Percentiles rank a stretch among this genome's conserved stretches.
Conservation (phyloP, 2,888 invertebrate species). For the Mesochorus sp. region DNA sequence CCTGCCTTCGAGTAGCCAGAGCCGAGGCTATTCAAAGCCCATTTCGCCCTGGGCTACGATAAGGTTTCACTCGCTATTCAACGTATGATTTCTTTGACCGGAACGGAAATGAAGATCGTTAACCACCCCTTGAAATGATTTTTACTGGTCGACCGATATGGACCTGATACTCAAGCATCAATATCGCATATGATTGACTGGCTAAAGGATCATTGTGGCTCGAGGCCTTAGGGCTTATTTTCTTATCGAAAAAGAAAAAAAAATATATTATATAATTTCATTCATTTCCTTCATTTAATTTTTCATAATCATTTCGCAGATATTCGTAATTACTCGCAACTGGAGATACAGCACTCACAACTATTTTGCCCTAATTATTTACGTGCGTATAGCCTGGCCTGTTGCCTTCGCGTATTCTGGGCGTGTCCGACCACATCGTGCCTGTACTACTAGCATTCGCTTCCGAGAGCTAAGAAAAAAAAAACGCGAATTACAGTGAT, state of each 20-base stretch:
- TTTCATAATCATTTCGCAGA: background rate
- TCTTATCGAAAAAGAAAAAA: no score
- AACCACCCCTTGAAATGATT: slow-evolving; percentile 27
- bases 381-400: slow-evolving; percentile 8
- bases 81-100: slow-evolving; percentile 36
- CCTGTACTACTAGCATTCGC: slow-evolving; percentile 28
- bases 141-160: slow-evolving; percentile 14
- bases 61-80: slow-evolving; percentile 51
- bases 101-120: slow-evolving; percentile 38
- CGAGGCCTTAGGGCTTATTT: no score
- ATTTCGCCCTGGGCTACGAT: slow-evolving; percentile 31
- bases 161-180: background rate
- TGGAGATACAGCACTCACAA: no score
- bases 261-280: no score
- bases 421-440: slow-evolving; percentile 24
- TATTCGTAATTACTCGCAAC: no score
- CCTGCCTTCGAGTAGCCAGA: slow-evolving; percentile 8
- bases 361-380: no score
- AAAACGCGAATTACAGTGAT: no score
- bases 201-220: no score
- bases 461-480: no score
- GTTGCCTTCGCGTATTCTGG: background rate
- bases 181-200: background rate
- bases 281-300: no score
- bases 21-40: slow-evolving; percentile 42